Evolutionary conservation across 2,113 vertebrate species (phyloP).

Genomic region (Pogona vitticeps): DNA sequence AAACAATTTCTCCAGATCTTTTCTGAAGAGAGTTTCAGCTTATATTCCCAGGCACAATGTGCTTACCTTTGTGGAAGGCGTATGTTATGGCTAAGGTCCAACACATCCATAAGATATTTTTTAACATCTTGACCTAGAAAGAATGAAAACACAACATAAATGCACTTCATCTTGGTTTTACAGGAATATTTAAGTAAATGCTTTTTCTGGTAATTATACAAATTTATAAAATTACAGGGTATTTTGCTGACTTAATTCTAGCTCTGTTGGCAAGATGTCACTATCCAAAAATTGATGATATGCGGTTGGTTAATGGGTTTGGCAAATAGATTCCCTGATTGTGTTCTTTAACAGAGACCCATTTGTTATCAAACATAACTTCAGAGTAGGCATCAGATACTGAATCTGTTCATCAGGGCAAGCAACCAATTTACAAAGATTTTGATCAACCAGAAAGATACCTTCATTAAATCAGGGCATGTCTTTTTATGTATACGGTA

Average conservation of each 20-base stretch:
- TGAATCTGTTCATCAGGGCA: neutral
- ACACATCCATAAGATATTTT: slow-evolving; percentile 89
- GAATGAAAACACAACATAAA: slow-evolving; percentile 60
- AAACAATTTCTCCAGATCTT: neutral
- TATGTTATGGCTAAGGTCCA: slow-evolving; percentile 78
- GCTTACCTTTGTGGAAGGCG: slow-evolving; percentile 77
- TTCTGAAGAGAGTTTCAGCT: neutral
- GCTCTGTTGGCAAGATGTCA: neutral
- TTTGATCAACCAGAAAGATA: neutral
- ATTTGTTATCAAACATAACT: neutral
- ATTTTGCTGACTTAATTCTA: neutral
- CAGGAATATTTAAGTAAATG: too few relatives aligned
- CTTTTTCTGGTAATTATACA: neutral
- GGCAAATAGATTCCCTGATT: neutral
- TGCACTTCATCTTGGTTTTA: neutral
- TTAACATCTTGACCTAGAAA: slow-evolving; percentile 89
- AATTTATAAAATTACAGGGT: neutral
- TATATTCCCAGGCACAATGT: neutral
- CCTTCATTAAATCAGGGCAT: neutral
- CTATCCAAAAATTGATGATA: neutral
- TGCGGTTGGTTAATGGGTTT: neutral
- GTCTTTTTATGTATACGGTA: neutral
- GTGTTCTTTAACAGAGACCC: neutral
- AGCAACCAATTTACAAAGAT: neutral
- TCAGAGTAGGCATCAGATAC: neutral